Percentiles rank a stretch among this genome's conserved stretches.
These are phyloP conservation scores for Acronicta psi DNA, from an alignment of 2,888 invertebrate species.

Conservation along the genomic window DNA sequence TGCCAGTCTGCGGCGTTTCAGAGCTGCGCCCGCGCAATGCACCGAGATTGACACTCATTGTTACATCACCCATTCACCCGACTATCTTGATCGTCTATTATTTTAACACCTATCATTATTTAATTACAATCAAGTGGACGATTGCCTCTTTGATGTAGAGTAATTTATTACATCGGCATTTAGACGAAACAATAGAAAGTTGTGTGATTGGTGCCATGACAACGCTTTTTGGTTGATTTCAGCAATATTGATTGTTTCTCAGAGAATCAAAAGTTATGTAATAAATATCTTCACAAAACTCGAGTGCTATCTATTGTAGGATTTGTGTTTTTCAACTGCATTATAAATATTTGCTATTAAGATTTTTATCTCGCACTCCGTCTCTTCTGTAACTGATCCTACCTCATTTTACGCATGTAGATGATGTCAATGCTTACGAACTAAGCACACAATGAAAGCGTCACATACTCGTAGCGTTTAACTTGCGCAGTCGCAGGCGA, in stretches of 20 bases:
- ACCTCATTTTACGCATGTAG: conserved; percentile 17
- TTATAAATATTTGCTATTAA: too few species aligned
- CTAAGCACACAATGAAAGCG: conserved; percentile 60
- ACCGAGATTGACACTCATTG: conserved; percentile 63
- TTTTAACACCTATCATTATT: conserved; percentile 70
- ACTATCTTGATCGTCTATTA: conserved; percentile 64
- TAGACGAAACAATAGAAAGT: conserved; percentile 61
- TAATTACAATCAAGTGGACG: conserved; percentile 62
- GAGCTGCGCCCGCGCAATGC: conserved; percentile 46
- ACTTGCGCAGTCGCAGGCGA: conserved; percentile 50
- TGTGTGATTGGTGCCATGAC: conserved; percentile 51
- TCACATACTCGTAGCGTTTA: conserved; percentile 50
- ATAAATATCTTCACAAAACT: neutral
- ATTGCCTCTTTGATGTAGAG: conserved; percentile 57
- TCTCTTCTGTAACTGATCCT: conserved; percentile 17
- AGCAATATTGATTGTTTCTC: conserved; percentile 48
- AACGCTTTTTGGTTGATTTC: conserved; percentile 49
- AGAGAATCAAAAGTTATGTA: conserved; percentile 34
- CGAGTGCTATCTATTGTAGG: neutral
- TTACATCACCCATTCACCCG: conserved; percentile 76
- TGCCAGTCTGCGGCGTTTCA: conserved; percentile 37
- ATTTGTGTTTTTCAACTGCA: neutral
- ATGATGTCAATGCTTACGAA: conserved; percentile 48
- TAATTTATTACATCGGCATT: conserved; percentile 57
- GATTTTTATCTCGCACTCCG: neutral